Percentiles rank a stretch among this genome's conserved stretches.
Evolutionary conservation across 2,888 invertebrate species (phyloP).

Genomic region (Phania funesta): DNA sequence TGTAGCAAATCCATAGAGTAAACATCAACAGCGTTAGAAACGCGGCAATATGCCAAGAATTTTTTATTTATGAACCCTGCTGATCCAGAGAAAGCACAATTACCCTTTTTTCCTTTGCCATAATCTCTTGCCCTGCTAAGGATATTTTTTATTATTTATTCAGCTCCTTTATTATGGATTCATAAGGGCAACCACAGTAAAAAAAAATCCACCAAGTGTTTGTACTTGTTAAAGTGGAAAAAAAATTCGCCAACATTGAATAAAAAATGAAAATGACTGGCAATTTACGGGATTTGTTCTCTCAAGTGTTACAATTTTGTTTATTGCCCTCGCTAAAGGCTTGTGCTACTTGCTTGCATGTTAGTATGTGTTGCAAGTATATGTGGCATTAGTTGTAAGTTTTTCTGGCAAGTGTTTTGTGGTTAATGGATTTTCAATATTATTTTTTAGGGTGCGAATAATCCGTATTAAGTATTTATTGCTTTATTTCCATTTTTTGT

Average conservation of each 20-base stretch:
- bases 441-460: constrained; percentile 69
- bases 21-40: constrained; percentile 54
- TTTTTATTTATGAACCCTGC: constrained; percentile 62
- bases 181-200: constrained; percentile 46
- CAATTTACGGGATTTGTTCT: constrained; percentile 68
- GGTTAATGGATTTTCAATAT: constrained; percentile 72
- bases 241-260: constrained; percentile 31
- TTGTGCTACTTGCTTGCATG: constrained; percentile 29
- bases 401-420: constrained; percentile 68
- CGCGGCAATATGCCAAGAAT: constrained; percentile 71
- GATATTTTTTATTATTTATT: constrained; percentile 23
- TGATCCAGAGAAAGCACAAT: constrained; percentile 46
- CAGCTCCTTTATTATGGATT: constrained; percentile 52
- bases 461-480: constrained; percentile 71
- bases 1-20: constrained; percentile 55
- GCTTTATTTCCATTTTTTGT: constrained; percentile 51
- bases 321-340: constrained; percentile 68
- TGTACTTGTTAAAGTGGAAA: constrained; percentile 4
- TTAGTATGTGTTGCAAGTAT: not conserved
- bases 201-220: constrained; percentile 49
- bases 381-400: constrained; percentile 42
- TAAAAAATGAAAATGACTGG: constrained; percentile 46
- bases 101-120: constrained; percentile 68
- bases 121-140: constrained; percentile 48
- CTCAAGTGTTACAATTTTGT: constrained; percentile 71